phyloP scores from a whole-genome alignment of 2,797 vertebrate genomes.

The Nyctalus aviator region DNA sequence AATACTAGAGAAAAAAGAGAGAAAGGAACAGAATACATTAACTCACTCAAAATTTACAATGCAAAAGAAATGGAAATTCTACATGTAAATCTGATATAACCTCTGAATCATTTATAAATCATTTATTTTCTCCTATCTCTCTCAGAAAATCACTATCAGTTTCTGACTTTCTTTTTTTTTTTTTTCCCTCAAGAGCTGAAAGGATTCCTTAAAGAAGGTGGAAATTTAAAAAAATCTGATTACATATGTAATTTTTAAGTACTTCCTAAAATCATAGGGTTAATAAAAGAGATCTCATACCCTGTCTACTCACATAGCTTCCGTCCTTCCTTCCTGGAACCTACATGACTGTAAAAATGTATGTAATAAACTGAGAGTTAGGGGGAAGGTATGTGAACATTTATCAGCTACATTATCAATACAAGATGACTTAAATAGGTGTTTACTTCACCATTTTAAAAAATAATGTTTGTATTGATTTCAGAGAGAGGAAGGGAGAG shows the following conservation, averaged over 20 bases:
- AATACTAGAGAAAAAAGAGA: background rate
- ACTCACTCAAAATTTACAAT: background rate
- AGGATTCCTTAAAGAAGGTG: background rate
- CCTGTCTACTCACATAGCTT: background rate
- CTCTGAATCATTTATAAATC: constrained; percentile 9
- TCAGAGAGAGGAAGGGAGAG: no score
- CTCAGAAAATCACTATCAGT: background rate
- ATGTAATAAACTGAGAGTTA: background rate
- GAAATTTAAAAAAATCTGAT: constrained; percentile 16
- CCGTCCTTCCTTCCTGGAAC: background rate
- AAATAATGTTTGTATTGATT: no score
- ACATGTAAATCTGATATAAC: background rate
- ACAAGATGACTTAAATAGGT: background rate
- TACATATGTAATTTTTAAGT: background rate
- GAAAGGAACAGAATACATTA: background rate
- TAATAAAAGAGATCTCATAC: constrained; percentile 24
- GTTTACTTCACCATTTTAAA: background rate
- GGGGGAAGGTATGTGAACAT: background rate
- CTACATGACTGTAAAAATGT: background rate
- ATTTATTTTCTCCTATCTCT: background rate
- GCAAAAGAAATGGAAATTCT: background rate
- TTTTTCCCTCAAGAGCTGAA: constrained; percentile 46
- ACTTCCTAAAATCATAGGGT: constrained; percentile 5
- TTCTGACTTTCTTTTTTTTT: background rate
- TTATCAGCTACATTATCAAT: background rate